Evolutionary conservation across 2,113 vertebrate species (phyloP), one percentile per base, ranked within the genome.

Genomic region (Spea multiplicata): DNA sequence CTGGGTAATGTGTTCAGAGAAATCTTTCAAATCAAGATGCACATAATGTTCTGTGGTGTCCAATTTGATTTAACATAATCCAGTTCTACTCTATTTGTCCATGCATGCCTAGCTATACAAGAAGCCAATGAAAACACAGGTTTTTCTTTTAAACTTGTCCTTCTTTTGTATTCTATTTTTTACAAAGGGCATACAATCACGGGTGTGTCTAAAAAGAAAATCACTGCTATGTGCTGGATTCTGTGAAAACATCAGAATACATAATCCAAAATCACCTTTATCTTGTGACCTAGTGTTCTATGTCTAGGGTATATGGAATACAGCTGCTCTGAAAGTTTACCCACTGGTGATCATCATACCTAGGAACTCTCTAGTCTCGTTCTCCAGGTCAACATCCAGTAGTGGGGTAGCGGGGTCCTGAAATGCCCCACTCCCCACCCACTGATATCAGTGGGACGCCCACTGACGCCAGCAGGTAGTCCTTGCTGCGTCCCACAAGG

Each of bases 61-160:
- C 49, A 1, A 80, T 78, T 82, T 83, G 86, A 89, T 62, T 84
- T 78, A 82, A 81, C 75, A 84, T 82, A 48, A 83, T 81, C 85
- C 73, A 75, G 86, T 64, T 81, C 86, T 75, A 80, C 86, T 78
- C 71, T 55, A 80, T 65, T 17, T 86, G 82, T 85, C 83, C 73
- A 10, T 82, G 76, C 0, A 0, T 82, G 88, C 76, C 84, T 79
- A 81, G 82, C 48, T 66, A 83, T 81, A 74, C 85, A 82, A 87
- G 83, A 84, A 77, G 84, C 86, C 88, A 92, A 93, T 87, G 75
- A 83, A 91, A 92, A 91, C 86, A 90, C 88, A 30, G 30, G 90
- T 91, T 78, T 81, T 91, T 86, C 86, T 86, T 81, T 83, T 91
- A 91, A 84, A 87, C 75, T 79, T 77, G 80, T 81, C 71, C 80